Base-by-base conservation (phyloP, 2,797 vertebrate species). In the Cheirogaleus major region DNA sequence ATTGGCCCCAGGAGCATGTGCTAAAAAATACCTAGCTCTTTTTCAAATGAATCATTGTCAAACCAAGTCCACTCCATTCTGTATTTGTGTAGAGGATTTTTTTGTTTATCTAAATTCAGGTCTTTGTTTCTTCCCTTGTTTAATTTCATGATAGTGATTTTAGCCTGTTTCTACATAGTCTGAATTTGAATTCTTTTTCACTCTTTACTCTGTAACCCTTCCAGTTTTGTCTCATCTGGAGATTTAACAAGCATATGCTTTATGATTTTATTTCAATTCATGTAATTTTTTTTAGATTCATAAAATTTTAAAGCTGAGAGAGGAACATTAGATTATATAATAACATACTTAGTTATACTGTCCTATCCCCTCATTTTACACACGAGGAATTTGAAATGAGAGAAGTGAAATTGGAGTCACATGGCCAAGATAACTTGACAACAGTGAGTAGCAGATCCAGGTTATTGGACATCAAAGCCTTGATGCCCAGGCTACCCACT, bases 81-180 rank as follows among this genome's bases (percentile, higher is more conserved):
- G 12, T 55, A 30, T 93, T 85, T 82, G 50, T 80, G 48, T 50
- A 82, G 23, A 48, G 23, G 0, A 65, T 38, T 50, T 88, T 88
- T 89, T 79, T 72, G 25, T 76, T 87, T 48, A 65, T 96, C 43
- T 84, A 73, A 84, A 95, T 65, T 81, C 15, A 72, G 14, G 17
- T 61, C 38, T 93, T 83, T 25, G 15, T 90, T 94, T 95, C 23
- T 91, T 88, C 69, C 82, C 9, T 20, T 93, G 30, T 93, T 93
- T 55, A 81, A 82, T 79, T 91, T 89, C 43, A 48, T 50, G 6
- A 70, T 75, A 80, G 17, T 84, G 38, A 90, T 78, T 72, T 93
- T 69, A 82, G 75, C 32, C 55, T 89, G 12, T 67, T 84, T 22
- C 69, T 43, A 61, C 65, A 27, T 52, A 17, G 35, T 78, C 76